Evolutionary conservation across 2,113 vertebrate genomes (phyloP), one percentile per base, ranked within the genome.

Genomic region (Tupaia tana): DNA sequence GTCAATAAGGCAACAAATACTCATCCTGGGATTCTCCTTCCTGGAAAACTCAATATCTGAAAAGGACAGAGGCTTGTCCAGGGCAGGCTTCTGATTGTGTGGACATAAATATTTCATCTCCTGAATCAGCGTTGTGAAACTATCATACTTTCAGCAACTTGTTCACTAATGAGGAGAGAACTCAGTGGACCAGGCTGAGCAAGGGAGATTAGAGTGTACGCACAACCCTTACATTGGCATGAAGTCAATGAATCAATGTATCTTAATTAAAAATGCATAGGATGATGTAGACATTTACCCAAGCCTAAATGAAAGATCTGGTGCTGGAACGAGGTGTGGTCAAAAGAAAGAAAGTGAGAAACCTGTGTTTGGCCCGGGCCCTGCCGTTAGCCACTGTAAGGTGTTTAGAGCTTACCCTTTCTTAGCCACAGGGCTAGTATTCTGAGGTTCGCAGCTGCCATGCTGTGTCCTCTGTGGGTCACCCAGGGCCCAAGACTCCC

Each of bases 321-420:
- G 16, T 59, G 2, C 34, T 70, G 43, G 16, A 70, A 52, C 7
- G 16, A n/a, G 19, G 25, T 43, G 15, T 58, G 24, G 18, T 34
- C 11, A 20, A 43, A 43, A 61, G 54, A 61, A 22, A 52, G 7
- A 29, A 43, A 14, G 19, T 24, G n/a, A 64, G 67, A 29, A 61
- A 1, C n/a, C 69, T 18, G 1, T 22, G 3, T 11, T 15, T 0
- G 29, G 5, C 7, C 20, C 80, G 6, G 15, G 16, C 20, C 20
- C 20, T 66, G 14, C 69, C 15, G 3, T 18, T 12, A 58, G 24
- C 13, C 14, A n/a, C 54, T 22, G 24, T 14, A 22, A 1, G 24
- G 31, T 25, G 16, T 43, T 9, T 0, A 6, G 43, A 43, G 43
- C 6, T 4, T 54, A 10, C 15, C 80, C 16, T 71, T 67, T n/a